phyloP scores from a whole-genome alignment of 2,888 invertebrate species.

The Drosophila maculinotata region DNA sequence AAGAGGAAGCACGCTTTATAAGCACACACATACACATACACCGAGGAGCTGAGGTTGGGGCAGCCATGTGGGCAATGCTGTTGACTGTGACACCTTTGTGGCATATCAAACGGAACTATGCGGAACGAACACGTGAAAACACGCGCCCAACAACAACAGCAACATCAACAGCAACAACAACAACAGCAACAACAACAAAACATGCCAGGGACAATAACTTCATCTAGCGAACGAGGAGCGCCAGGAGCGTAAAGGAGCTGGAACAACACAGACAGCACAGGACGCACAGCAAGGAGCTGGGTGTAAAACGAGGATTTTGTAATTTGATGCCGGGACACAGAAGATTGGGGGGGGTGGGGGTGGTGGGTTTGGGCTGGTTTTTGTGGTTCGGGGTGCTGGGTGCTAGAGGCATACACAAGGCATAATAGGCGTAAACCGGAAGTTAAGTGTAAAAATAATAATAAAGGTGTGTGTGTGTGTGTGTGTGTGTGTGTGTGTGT shows the following conservation, averaged over 20 bases:
- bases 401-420: constrained; percentile 20
- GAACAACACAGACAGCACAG: constrained; percentile 17
- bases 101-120: constrained; percentile 80
- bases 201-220: constrained; percentile 77
- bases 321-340: constrained; percentile 71
- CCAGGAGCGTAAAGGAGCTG: not conserved
- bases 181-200: constrained; percentile 44
- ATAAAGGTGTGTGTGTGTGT: constrained; percentile 70
- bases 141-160: constrained; percentile 49
- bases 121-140: constrained; percentile 79
- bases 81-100: constrained; percentile 74
- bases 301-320: constrained; percentile 60
- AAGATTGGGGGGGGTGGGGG: constrained; percentile 3
- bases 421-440: constrained; percentile 81
- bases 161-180: constrained; percentile 38
- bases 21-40: constrained; percentile 8
- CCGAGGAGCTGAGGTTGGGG: constrained; percentile 43
- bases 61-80: constrained; percentile 58
- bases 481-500: constrained; percentile 32
- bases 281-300: constrained; percentile 17
- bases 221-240: constrained; percentile 47
- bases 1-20: constrained; percentile 43
- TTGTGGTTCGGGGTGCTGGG: not conserved
- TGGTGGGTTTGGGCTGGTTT: not conserved
- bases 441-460: constrained; percentile 82